These are phyloP conservation scores for Pachyuromys duprasi DNA, from an alignment of 2,797 vertebrate genomes.

Conservation along the genomic window DNA sequence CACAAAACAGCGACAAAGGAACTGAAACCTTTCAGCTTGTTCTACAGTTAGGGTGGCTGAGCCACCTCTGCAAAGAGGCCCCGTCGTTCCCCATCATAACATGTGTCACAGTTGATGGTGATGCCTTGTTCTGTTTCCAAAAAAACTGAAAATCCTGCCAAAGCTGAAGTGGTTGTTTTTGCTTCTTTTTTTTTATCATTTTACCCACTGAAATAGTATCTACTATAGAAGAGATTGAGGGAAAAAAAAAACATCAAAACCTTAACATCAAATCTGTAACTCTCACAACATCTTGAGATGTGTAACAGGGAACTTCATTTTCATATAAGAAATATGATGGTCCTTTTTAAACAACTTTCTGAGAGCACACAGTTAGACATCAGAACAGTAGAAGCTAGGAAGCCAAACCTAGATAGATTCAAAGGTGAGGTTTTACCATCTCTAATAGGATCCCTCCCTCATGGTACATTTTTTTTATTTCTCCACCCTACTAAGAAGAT, in stretches of 20 bases:
- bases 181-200: not conserved
- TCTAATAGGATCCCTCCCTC: not conserved
- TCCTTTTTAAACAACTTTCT: not conserved
- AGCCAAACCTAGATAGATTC: not conserved
- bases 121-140: not conserved
- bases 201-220: not conserved
- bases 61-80: not conserved
- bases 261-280: not conserved
- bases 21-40: not conserved
- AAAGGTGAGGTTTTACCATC: not conserved
- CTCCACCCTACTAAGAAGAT: not conserved
- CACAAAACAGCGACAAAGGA: not conserved
- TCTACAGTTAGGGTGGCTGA: not conserved
- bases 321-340: not conserved
- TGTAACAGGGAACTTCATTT: not conserved
- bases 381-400: too few species aligned
- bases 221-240: not conserved
- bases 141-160: not conserved
- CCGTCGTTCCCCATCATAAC: not conserved
- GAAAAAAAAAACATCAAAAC: not conserved
- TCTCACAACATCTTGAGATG: not conserved
- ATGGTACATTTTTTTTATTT: not conserved
- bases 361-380: not conserved
- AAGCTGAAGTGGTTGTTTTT: not conserved
- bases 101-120: not conserved